Percentiles rank a stretch among this genome's conserved stretches.
These are phyloP conservation scores for Cladorhizidae sp. DNA, from an alignment of 37 sponge, comb jelly and placozoan species.

Conservation along the genomic window DNA sequence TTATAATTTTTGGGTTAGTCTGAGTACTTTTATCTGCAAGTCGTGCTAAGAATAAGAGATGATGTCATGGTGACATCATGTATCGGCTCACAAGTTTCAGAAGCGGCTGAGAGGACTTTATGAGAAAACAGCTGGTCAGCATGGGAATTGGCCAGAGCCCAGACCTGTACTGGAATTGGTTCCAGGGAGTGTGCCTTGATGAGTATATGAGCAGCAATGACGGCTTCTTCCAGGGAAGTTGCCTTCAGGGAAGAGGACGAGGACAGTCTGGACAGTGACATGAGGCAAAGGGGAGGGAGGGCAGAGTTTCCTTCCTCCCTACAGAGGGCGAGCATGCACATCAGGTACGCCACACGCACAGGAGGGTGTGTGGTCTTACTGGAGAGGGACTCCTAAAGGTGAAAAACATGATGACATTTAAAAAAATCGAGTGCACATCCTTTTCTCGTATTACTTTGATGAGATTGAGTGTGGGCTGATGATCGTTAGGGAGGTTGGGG, in stretches of 20 bases:
- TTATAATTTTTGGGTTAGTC: no score
- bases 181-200: background rate
- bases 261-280: slow-evolving; percentile 32
- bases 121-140: slow-evolving; percentile 16
- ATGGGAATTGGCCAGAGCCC: slow-evolving; percentile 18
- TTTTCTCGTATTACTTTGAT: slow-evolving; percentile 30
- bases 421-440: no score
- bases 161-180: slow-evolving; percentile 12
- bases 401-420: background rate
- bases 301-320: slow-evolving; percentile 10
- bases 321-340: slow-evolving; percentile 26
- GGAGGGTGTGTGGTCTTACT: slow-evolving; percentile 30
- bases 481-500: background rate
- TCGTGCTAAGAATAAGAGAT: background rate
- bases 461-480: background rate
- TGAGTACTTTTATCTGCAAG: background rate
- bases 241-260: slow-evolving; percentile 13
- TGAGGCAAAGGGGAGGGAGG: background rate
- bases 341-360: slow-evolving; percentile 28
- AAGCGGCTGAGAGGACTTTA: slow-evolving; percentile 21
- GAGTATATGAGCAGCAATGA: slow-evolving; percentile 24
- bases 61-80: background rate
- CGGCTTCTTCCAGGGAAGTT: slow-evolving; percentile 47
- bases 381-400: background rate
- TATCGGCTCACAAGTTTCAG: slow-evolving; percentile 30